Evolutionary conservation across 2,888 invertebrate genomes (phyloP).

Genomic region (Ditylenchus weischeri): DNA sequence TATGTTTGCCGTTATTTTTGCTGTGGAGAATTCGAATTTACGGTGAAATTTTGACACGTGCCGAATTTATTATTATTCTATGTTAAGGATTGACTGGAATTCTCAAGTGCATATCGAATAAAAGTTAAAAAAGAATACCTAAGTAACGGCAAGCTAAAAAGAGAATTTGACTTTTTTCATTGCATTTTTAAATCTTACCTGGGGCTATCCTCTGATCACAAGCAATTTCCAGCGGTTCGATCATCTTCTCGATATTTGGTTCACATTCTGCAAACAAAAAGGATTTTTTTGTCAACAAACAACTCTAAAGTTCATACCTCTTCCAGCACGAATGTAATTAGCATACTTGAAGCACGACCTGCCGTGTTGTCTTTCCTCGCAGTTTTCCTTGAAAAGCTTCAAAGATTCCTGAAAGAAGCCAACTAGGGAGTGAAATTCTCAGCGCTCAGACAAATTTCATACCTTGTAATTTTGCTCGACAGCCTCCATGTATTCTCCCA

Average conservation of each 20-base stretch:
- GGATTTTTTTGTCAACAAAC: no score
- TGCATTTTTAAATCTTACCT: slow-evolving; percentile 27
- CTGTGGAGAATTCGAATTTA: no score
- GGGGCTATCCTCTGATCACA: slow-evolving; percentile 35
- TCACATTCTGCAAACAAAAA: slow-evolving; percentile 35
- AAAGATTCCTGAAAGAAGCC: neutral
- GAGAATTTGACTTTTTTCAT: no score
- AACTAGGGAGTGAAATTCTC: no score
- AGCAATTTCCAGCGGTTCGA: slow-evolving; percentile 47
- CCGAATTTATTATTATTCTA: no score
- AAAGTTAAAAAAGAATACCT: no score
- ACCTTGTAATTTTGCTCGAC: slow-evolving; percentile 78
- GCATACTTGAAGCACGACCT: slow-evolving; percentile 86
- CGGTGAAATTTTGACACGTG: no score
- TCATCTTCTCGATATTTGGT: slow-evolving; percentile 42
- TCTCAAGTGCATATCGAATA: no score
- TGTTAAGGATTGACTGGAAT: no score
- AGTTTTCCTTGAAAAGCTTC: slow-evolving; percentile 78
- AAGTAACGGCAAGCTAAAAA: no score
- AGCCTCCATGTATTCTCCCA: slow-evolving; percentile 84
- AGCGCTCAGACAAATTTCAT: slow-evolving; percentile 64
- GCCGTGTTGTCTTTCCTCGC: slow-evolving; percentile 77
- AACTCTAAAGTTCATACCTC: slow-evolving; percentile 59
- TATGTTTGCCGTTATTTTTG: no score
- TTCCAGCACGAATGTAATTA: slow-evolving; percentile 64